Percentiles rank a stretch among this genome's conserved stretches.
phyloP scores from a whole-genome alignment of 2,797 vertebrate species.

The Spheniscus humboldti region DNA sequence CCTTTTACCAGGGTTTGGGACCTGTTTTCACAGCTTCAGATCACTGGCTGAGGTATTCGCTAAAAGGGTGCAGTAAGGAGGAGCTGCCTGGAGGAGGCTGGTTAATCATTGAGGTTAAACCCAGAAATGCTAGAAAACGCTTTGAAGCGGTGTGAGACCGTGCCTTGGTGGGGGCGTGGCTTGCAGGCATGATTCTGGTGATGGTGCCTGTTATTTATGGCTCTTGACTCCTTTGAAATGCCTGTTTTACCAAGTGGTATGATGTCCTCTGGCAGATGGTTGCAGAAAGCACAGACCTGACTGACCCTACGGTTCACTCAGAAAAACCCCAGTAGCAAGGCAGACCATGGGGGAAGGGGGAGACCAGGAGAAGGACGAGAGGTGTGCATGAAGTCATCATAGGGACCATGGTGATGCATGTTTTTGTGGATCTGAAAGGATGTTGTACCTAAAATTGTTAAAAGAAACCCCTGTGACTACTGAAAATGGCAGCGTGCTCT shows the following conservation, averaged over 20 bases:
- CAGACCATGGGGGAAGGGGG: background rate
- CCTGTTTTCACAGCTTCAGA: background rate
- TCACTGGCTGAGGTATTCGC: background rate
- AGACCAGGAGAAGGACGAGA: background rate
- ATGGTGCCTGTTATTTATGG: background rate
- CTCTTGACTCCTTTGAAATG: background rate
- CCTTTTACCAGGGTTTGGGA: background rate
- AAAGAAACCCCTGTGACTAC: background rate
- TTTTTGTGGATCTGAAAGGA: background rate
- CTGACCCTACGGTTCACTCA: background rate
- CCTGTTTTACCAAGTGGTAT: background rate
- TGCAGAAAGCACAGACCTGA: background rate
- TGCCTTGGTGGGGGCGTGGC: background rate
- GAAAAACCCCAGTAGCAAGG: background rate
- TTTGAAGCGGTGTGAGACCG: background rate
- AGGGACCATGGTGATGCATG: background rate
- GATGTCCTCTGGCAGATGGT: background rate
- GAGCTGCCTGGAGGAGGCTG: background rate
- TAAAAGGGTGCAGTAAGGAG: background rate
- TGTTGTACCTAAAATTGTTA: background rate
- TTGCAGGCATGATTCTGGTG: background rate
- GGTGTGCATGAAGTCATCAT: background rate
- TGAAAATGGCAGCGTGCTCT: background rate
- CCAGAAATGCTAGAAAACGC: background rate
- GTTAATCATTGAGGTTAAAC: background rate